phyloP scores from a whole-genome alignment of 35 echinoderm and acorn worm genomes.

The Chiridota heheva region DNA sequence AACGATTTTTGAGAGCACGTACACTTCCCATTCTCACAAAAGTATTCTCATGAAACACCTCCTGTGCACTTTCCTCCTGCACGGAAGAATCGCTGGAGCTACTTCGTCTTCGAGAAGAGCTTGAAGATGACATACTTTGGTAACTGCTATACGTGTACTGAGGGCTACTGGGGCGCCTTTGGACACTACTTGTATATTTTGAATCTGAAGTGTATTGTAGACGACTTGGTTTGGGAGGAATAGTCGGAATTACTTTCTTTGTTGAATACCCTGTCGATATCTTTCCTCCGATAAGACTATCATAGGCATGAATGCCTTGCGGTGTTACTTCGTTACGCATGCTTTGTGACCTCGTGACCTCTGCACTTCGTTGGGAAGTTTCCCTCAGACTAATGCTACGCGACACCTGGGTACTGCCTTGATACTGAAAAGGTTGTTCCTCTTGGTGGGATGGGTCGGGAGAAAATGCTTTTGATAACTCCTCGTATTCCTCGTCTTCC shows the following conservation, averaged over 20 bases:
- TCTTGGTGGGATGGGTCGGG: slow-evolving; percentile 23
- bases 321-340: background rate
- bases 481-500: slow-evolving; percentile 15
- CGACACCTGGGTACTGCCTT: background rate
- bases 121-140: too few species aligned
- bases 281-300: slow-evolving; percentile 27
- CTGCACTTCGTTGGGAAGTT: background rate
- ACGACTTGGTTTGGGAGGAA: slow-evolving; percentile 37
- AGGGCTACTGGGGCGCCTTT: too few species aligned
- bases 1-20: background rate
- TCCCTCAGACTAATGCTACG: slow-evolving; percentile 27
- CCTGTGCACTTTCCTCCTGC: background rate
- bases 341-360: slow-evolving; percentile 27
- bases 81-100: slow-evolving; percentile 22
- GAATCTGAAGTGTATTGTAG: too few species aligned
- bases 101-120: background rate
- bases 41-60: too few species aligned
- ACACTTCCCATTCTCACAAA: slow-evolving; percentile 9
- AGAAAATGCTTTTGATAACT: slow-evolving; percentile 23
- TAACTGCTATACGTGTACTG: too few species aligned
- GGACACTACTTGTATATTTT: too few species aligned
- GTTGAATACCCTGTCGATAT: background rate
- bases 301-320: slow-evolving; percentile 23
- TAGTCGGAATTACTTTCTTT: background rate
- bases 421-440: slow-evolving; percentile 1